phyloP scores from a whole-genome alignment of 1,140 invertebrate species.

The Drosophila bipectinata region DNA sequence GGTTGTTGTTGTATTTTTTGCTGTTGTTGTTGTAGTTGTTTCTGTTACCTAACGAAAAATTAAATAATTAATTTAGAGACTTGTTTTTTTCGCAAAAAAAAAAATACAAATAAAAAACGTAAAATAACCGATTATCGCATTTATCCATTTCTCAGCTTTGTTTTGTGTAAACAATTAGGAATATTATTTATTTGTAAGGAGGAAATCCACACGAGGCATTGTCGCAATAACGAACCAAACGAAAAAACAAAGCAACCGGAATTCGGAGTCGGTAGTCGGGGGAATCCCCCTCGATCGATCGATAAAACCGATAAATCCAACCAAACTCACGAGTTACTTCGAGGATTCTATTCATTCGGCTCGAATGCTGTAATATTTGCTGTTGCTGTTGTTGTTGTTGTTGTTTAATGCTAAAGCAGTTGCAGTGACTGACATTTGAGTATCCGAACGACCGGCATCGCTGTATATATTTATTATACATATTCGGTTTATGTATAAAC shows the following conservation, averaged over 20 bases:
- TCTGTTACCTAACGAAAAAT: constrained; percentile 48
- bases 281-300: constrained; percentile 6
- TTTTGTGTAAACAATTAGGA: constrained; percentile 47
- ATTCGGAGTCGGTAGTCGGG: no score
- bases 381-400: neutral
- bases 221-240: constrained; percentile 19
- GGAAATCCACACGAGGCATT: constrained; percentile 41
- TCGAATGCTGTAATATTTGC: constrained; percentile 15
- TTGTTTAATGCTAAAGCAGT: constrained; percentile 15
- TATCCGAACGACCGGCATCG: constrained; percentile 17
- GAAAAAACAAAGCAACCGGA: constrained; percentile 8
- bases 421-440: constrained; percentile 32
- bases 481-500: constrained; percentile 40
- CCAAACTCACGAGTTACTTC: constrained; percentile 17
- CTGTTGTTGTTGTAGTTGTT: constrained; percentile 12
- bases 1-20: constrained; percentile 42
- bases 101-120: constrained; percentile 45
- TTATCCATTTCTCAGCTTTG: constrained; percentile 26
- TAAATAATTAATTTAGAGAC: constrained; percentile 47
- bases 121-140: constrained; percentile 49
- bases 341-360: neutral
- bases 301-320: no score
- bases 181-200: constrained; percentile 47
- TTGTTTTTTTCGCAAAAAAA: constrained; percentile 8
- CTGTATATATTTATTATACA: constrained; percentile 20